These are phyloP conservation scores for Ophion slaviceki DNA, from an alignment of 2,888 invertebrate genomes.

Conservation along the genomic window DNA sequence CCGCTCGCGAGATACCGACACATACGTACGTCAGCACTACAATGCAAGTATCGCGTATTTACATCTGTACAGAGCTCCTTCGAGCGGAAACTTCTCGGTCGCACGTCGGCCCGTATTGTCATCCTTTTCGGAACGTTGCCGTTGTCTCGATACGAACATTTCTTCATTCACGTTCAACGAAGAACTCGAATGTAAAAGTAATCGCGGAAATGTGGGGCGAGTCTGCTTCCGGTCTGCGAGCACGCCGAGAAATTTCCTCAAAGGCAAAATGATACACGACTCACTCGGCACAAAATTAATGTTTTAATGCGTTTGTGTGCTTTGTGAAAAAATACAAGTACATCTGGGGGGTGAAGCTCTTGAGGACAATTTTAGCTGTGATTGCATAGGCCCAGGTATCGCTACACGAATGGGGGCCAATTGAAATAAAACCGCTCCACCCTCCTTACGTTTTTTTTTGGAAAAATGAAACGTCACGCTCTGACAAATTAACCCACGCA, in stretches of 20 bases:
- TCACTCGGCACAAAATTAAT: not conserved
- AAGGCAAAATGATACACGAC: constrained; percentile 28
- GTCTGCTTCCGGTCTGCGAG: not conserved
- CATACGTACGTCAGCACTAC: not conserved
- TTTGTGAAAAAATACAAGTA: not conserved
- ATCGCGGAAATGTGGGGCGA: not conserved
- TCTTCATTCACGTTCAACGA: not conserved
- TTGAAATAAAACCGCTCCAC: not conserved
- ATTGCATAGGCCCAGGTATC: not conserved
- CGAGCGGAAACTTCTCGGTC: constrained; percentile 30
- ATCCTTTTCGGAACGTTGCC: not conserved
- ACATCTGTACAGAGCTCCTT: constrained; percentile 31
- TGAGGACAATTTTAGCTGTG: not conserved
- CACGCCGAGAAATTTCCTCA: constrained; percentile 11
- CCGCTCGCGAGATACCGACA: not conserved
- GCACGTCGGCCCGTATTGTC: not conserved
- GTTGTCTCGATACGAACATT: not conserved
- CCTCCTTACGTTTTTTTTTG: no score
- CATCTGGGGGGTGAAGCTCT: not conserved
- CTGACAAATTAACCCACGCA: no score
- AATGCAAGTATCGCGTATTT: constrained; percentile 40
- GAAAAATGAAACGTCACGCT: no score
- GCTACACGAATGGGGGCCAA: not conserved
- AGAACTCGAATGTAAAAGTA: not conserved
- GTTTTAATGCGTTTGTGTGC: not conserved